Base-by-base conservation (phyloP, 37 sponge, comb jelly and placozoan genomes). In the Halichondria panicea region DNA sequence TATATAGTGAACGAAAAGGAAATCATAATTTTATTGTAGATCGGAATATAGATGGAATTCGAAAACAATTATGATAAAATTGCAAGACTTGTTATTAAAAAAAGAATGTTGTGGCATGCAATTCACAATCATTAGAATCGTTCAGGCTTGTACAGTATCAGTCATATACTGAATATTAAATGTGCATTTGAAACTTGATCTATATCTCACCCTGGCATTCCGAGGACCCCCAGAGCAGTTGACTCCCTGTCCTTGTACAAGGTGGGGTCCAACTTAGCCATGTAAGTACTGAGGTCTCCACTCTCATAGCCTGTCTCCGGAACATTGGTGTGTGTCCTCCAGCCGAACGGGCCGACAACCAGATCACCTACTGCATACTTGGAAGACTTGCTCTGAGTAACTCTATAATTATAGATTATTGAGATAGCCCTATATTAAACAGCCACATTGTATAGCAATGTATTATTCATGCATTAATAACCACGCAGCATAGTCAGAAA, bases 171-270 rank as follows among this genome's bases (percentile, higher is more conserved):
- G n/a, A n/a, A n/a, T n/a, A n/a, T n/a, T n/a, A n/a, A n/a, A n/a
- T n/a, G n/a, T n/a, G n/a, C n/a, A n/a, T n/a, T n/a, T n/a, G n/a
- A n/a, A n/a, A n/a, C n/a, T n/a, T n/a, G n/a, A n/a, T n/a, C n/a
- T n/a, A n/a, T 2, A 4, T 1, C 71, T 70, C 31, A 93, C 94
- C 94, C 94, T 42, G 94, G 91, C 94, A 93, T 93, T 55, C 94
- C 94, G 37, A 89, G 74, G 4, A 83, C 58, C 34, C 94, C 94
- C 11, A 93, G 52, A 44, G 90, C 87, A n/a, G 76, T 81, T 0
- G 94, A 90, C 4, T 18, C 35, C 9, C 31, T 70, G 37, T 35
- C 33, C 25, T 39, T 1, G 6, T 21, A n/a, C 22, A 42, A 43
- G 38, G 67, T 22, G 42, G 72, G 59, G n/a, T 71, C 74, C 31